These are phyloP conservation scores for Chaetodon auriga DNA, from an alignment of 2,113 vertebrate species.

Conservation along the genomic window DNA sequence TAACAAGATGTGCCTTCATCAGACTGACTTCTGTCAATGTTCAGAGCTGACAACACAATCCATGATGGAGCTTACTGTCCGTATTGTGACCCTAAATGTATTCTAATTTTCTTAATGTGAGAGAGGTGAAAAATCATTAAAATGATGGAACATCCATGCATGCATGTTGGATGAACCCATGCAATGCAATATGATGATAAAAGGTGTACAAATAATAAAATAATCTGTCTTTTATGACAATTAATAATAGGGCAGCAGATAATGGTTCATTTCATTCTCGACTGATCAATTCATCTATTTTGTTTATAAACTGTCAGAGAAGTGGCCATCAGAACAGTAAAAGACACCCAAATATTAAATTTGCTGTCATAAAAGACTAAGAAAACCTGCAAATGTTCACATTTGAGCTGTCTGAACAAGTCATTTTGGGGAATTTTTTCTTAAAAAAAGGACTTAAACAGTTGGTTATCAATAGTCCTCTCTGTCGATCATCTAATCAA, in stretches of 20 bases:
- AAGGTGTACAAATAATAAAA: neutral
- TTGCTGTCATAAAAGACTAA: neutral
- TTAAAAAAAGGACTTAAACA: neutral
- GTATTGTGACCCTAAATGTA: conserved; percentile 11
- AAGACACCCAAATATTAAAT: neutral
- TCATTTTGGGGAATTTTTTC: neutral
- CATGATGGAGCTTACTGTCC: conserved; percentile 21
- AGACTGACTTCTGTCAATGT: conserved; percentile 35
- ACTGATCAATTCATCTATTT: neutral
- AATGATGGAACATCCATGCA: neutral
- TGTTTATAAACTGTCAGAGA: neutral
- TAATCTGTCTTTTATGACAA: neutral
- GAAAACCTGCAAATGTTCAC: neutral
- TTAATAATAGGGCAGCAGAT: neutral
- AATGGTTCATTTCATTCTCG: neutral
- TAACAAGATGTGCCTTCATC: conserved; percentile 73
- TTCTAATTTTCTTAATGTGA: neutral
- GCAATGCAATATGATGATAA: neutral
- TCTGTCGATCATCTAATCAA: neutral
- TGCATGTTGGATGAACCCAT: neutral
- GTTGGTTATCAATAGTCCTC: no score
- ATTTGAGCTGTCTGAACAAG: neutral
- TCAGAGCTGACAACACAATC: conserved; percentile 40
- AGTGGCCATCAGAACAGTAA: neutral
- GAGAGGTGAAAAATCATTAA: neutral